phyloP scores from a whole-genome alignment of 1,140 invertebrate species.

The Philopotamus ludificatus region DNA sequence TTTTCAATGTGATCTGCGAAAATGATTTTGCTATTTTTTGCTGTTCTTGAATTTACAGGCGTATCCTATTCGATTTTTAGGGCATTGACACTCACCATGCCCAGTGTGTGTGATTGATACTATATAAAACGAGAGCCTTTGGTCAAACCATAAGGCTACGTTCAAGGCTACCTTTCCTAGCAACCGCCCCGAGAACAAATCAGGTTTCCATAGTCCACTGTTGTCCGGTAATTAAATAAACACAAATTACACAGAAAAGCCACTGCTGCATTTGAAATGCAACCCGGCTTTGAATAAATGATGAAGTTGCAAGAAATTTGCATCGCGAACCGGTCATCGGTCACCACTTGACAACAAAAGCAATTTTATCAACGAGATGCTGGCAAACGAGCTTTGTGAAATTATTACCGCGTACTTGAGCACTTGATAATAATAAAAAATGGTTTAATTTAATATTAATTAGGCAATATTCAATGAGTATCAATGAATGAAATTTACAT shows the following conservation, averaged over 20 bases:
- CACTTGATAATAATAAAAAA: too few relatives aligned
- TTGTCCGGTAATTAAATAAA: neutral
- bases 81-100: too few relatives aligned
- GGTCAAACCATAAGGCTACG: neutral
- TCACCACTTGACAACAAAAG: neutral
- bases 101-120: neutral
- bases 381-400: too few relatives aligned
- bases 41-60: too few relatives aligned
- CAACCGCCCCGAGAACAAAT: neutral
- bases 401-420: too few relatives aligned
- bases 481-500: too few relatives aligned
- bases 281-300: neutral
- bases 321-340: neutral
- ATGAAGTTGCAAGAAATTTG: slow-evolving; percentile 7
- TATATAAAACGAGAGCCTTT: neutral
- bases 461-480: too few relatives aligned
- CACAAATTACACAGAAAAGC: neutral
- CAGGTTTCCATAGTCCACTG: neutral
- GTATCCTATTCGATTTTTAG: too few relatives aligned
- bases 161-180: neutral
- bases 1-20: too few relatives aligned
- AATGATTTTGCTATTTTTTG: too few relatives aligned
- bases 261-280: neutral
- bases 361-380: too few relatives aligned
- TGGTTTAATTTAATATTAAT: too few relatives aligned